Base-by-base conservation (phyloP, 2,113 vertebrate genomes). In the Pangasianodon hypophthalmus region DNA sequence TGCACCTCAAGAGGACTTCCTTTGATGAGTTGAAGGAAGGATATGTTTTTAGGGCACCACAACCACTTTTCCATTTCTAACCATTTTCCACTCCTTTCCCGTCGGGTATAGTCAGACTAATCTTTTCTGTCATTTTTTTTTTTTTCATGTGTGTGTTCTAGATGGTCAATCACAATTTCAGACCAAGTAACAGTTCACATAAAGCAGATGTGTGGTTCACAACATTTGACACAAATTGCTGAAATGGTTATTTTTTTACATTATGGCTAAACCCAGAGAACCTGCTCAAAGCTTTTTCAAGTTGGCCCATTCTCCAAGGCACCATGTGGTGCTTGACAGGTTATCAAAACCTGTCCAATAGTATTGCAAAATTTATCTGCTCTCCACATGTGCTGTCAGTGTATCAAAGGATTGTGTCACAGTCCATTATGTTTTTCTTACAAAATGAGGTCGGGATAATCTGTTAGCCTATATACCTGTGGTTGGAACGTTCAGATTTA, bases 261-360 rank as follows among this genome's bases (percentile, higher is more conserved):
- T 60, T 73, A 92, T 77, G 46, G 48, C 58, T 84, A 81, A 73
- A 48, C 84, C 75, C 62, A 90, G 86, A 91, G 62, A 87, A 32
- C 54, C 75, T 86, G 88, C 87, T 90, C 73, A 87, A 91, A 92
- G 87, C 84, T 69, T 90, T 84, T 93, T 62, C 92, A 88, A 62
- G 87, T 91, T 81, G 89, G 88, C 80, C 90, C 87, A 77, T 91
- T 86, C 86, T 88, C 77, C 46, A 84, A 88, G n/a, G 90, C 73
- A 26, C 73, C 87, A 86, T 88, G 91, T 84, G 79, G 81, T 69
- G 79, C 48, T 88, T 89, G 92, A 94, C 93, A 92, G 88, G 77
- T 91, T 91, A 93, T 93, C 89, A 92, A 91, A 92, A 92, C 82
- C 88, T 92, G 88, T 91, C 89, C 32, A 67, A 90, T 75, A 92